A percentile compares a stretch with the other conserved stretches of the same genome.
These are phyloP conservation scores for Diadumene lineata DNA, from an alignment of 92 coral and sea anemone species.

Conservation along the genomic window DNA sequence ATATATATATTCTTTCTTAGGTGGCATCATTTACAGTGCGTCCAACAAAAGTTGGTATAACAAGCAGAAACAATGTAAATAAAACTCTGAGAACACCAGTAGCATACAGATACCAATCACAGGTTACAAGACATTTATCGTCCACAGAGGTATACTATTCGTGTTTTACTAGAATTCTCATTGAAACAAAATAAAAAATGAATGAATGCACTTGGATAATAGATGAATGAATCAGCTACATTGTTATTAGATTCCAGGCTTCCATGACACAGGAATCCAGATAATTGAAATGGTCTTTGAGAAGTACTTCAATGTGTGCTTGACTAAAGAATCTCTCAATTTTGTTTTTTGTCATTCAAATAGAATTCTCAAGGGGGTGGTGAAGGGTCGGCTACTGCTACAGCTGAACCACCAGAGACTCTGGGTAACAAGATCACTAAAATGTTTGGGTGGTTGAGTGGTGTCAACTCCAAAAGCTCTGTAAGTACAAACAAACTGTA, in stretches of 20 bases:
- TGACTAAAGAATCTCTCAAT: not conserved
- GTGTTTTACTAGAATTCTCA: not conserved
- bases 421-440: conserved; percentile 51
- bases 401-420: conserved; percentile 40
- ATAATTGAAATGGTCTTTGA: too few species aligned
- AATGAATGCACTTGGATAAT: not conserved
- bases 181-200: too few species aligned
- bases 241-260: too few species aligned
- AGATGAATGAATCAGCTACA: not conserved
- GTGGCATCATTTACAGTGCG: not conserved
- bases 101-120: not conserved
- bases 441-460: conserved; percentile 73
- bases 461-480: conserved; percentile 70
- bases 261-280: too few species aligned
- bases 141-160: conserved; percentile 28
- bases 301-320: not conserved
- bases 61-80: not conserved
- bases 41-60: not conserved
- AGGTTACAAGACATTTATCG: conserved; percentile 15
- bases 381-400: conserved; percentile 34
- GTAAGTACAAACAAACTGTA: conserved; percentile 32
- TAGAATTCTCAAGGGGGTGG: conserved; percentile 40
- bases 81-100: conserved; percentile 3
- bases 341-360: not conserved
- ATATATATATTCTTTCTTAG: not conserved